Conservation (phyloP, 2,888 invertebrate genomes). For the Rotaria socialis region DNA sequence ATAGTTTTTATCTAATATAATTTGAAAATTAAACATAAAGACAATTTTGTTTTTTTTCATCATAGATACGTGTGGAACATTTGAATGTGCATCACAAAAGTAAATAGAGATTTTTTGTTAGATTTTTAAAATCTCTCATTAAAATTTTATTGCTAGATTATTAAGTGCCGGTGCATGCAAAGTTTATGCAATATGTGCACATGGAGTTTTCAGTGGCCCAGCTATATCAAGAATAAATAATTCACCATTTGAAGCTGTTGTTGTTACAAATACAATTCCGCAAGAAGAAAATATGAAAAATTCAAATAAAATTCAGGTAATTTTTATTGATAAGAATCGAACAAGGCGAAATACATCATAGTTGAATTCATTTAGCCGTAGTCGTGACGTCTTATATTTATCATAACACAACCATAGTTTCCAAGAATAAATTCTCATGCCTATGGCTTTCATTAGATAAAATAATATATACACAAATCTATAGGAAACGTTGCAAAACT, state of each 20-base stretch:
- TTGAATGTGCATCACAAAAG: slow-evolving; percentile 45
- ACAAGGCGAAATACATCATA: no score
- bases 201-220: slow-evolving; percentile 90
- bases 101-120: neutral
- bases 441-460: no score
- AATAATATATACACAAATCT: no score
- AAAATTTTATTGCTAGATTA: slow-evolving; percentile 62
- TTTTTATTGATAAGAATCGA: no score
- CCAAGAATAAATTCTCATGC: no score
- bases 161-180: slow-evolving; percentile 67
- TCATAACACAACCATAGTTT: no score
- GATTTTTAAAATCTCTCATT: neutral
- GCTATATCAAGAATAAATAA: slow-evolving; percentile 85
- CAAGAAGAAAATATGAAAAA: slow-evolving; percentile 88
- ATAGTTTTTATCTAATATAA: neutral
- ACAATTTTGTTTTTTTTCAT: no score
- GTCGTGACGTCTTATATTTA: no score
- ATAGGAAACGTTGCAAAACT: no score
- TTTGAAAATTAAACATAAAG: neutral
- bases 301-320: slow-evolving; percentile 76
- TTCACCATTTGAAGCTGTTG: slow-evolving; percentile 86
- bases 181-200: slow-evolving; percentile 70
- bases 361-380: no score
- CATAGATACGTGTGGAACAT: slow-evolving; percentile 46
- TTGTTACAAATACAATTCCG: slow-evolving; percentile 91